phyloP scores from a whole-genome alignment of 2,113 vertebrate genomes.

The Lophura nycthemera region DNA sequence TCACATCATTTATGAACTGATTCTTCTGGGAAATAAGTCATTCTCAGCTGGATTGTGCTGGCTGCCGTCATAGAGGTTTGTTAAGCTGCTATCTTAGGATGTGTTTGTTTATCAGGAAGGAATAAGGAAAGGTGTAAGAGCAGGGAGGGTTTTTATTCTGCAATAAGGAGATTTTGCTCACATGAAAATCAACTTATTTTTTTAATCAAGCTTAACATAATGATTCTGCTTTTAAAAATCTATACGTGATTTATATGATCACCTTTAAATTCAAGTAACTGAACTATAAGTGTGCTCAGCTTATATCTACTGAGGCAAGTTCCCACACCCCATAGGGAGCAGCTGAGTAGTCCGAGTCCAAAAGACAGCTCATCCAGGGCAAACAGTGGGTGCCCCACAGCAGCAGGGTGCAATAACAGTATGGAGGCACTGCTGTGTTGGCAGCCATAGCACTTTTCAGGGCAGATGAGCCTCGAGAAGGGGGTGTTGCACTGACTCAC shows the following conservation, averaged over 20 bases:
- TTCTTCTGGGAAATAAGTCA: not conserved
- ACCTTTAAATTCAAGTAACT: not conserved
- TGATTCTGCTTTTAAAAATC: not conserved
- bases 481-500: not conserved
- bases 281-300: accelerated
- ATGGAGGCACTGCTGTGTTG: not conserved
- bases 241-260: not conserved
- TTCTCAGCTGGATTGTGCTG: not conserved
- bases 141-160: not conserved
- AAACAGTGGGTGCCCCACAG: not conserved
- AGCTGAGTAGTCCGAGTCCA: not conserved
- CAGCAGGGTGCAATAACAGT: not conserved
- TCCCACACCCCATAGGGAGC: accelerated
- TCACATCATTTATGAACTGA: not conserved
- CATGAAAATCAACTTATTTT: not conserved
- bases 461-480: not conserved
- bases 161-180: not conserved
- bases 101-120: not conserved
- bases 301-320: not conserved
- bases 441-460: not conserved
- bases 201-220: accelerated
- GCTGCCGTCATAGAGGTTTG: not conserved
- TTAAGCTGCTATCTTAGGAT: not conserved
- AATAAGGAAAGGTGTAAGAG: not conserved
- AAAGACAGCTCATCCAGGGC: not conserved